Evolutionary conservation across 2,113 vertebrate species (phyloP).

Genomic region (Tetrao urogallus): DNA sequence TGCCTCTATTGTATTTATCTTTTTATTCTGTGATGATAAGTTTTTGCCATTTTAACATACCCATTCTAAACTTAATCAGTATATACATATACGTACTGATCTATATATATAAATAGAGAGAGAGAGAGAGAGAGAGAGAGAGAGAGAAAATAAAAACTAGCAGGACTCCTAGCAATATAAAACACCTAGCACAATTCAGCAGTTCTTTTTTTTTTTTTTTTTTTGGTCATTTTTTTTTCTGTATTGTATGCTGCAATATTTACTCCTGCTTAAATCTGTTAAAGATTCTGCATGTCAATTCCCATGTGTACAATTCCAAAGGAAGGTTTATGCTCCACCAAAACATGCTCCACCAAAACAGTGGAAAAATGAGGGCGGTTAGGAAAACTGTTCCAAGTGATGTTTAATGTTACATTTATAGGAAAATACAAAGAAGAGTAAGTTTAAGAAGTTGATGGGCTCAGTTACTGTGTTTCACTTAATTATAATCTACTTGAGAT

Average conservation of each 20-base stretch:
- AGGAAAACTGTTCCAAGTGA: slow-evolving; percentile 32
- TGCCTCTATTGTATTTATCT: background rate
- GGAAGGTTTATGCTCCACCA: background rate
- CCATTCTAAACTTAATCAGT: background rate
- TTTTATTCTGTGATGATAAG: background rate
- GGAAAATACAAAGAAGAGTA: background rate
- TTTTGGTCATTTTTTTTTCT: slow-evolving; percentile 27
- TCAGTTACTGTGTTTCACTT: slow-evolving; percentile 7
- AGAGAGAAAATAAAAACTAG: background rate
- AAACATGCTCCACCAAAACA: slow-evolving; percentile 30
- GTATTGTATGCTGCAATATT: slow-evolving; percentile 23
- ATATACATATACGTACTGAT: too few species aligned
- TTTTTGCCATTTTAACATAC: background rate
- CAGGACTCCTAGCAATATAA: background rate
- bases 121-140: too few species aligned
- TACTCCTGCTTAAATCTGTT: slow-evolving; percentile 39
- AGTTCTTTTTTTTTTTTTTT: background rate
- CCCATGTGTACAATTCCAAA: background rate
- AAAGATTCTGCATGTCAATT: background rate
- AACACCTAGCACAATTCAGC: background rate
- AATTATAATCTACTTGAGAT: slow-evolving; percentile 7
- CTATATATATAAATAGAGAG: too few species aligned
- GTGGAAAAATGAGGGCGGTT: slow-evolving; percentile 36
- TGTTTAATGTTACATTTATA: background rate
- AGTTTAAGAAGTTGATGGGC: background rate